phyloP scores from a whole-genome alignment of 2,888 invertebrate genomes.

The Ophion ellenae region DNA sequence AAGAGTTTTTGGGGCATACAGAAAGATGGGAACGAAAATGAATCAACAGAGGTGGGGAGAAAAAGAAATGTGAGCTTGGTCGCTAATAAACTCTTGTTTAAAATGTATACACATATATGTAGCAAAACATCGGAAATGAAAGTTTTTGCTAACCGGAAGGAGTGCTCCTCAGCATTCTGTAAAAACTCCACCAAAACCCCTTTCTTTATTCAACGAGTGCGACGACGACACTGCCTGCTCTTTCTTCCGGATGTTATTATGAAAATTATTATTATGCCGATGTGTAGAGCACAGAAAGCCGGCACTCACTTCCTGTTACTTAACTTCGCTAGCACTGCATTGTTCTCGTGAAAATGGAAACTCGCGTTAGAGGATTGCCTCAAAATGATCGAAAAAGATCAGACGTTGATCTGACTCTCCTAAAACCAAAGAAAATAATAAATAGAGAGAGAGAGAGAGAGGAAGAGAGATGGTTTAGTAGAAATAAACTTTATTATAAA shows the following conservation, averaged over 20 bases:
- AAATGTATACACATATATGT: neutral
- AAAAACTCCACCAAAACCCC: neutral
- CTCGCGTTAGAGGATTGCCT: no score
- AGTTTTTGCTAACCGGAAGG: constrained; percentile 43
- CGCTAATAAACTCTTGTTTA: constrained; percentile 55
- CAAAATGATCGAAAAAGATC: no score
- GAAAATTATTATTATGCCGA: neutral
- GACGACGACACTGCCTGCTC: no score
- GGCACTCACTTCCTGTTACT: no score
- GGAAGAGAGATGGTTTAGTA: no score
- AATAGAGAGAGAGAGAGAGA: no score
- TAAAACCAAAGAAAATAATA: neutral
- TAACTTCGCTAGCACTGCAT: no score
- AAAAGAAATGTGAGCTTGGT: constrained; percentile 24
- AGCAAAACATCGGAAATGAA: constrained; percentile 47
- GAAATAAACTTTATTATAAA: no score
- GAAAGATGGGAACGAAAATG: constrained; percentile 5
- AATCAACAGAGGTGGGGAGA: neutral
- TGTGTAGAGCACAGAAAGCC: neutral
- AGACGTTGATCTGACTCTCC: neutral
- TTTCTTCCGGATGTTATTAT: no score
- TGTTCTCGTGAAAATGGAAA: no score
- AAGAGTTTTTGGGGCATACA: neutral
- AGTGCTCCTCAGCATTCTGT: constrained; percentile 24
- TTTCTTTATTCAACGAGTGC: no score